Conservation (phyloP, 2,888 invertebrate genomes). For the Seira sanloemensis region DNA sequence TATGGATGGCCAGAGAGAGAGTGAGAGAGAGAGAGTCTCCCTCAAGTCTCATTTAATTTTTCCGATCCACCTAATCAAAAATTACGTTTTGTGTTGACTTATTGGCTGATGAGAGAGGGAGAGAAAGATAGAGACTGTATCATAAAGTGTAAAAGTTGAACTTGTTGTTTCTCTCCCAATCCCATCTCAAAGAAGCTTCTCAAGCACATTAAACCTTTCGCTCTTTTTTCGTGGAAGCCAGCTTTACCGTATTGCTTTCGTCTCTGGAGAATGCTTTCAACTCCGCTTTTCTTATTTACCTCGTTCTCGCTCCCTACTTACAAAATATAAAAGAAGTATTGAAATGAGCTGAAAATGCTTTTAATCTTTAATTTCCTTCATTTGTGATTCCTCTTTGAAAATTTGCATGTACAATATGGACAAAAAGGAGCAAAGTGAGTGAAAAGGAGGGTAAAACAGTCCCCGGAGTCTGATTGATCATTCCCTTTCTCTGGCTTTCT, state of each 20-base stretch:
- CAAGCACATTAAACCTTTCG: no score
- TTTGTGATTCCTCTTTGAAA: background rate
- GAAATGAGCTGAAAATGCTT: background rate
- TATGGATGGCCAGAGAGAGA: no score
- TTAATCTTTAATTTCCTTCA: background rate
- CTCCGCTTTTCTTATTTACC: background rate
- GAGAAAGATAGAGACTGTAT: no score
- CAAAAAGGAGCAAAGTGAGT: background rate
- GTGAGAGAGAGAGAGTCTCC: no score
- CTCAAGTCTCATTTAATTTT: background rate
- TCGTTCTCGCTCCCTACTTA: background rate
- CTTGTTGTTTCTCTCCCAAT: no score
- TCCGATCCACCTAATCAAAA: background rate
- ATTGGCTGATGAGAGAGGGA: no score
- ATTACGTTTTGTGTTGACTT: background rate
- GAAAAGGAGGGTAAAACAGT: background rate
- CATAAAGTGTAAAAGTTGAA: no score
- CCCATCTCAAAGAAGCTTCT: no score
- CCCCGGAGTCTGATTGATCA: background rate
- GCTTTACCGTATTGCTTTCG: background rate
- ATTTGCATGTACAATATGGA: background rate
- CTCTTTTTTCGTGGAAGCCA: no score
- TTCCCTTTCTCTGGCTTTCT: slow-evolving; percentile 7
- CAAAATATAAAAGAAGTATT: background rate
- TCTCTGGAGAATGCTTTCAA: background rate